Base-by-base conservation (phyloP, 1,140 invertebrate species). In the Heliconius himera region DNA sequence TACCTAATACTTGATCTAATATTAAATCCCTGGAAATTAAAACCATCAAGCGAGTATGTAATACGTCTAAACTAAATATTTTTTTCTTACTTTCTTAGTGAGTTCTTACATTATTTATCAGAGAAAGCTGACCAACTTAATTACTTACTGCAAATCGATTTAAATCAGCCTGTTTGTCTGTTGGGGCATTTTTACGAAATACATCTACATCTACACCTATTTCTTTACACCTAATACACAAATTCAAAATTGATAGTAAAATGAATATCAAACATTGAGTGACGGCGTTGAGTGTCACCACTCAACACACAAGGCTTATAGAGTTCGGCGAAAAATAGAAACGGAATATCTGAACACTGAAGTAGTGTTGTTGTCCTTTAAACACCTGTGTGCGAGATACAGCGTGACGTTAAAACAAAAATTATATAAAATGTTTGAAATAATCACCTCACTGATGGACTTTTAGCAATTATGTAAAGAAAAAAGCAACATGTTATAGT, bases 91-190 rank as follows among this genome's bases (percentile, higher is more conserved):
- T 66, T 66, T 66, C 22, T 66, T 66, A 66, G 56, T 60, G n/a
- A 29, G 26, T 66, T 26, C 60, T 66, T 66, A 66, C 60, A 66
- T 66, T 66, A 66, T 66, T 66, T 66, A 66, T 66, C 60, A 66
- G 60, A 66, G 60, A 66, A 66, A 66, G 60, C 26, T 66, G 22
- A 29, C 22, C 60, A 26, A 66, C 60, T 29, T 66, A 60, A 60
- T 60, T 60, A 60, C 13, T 66, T 29, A 66, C 26, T 13, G 22
- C 26, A 66, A 66, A 29, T 66, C 22, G 26, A 66, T 66, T 60
- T 29, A 11, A 66, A 66, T 29, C 60, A 60, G 22, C 22, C n/a
- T 11, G 20, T 22, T n/a, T 0, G 56, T 60, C 22, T 22, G 22
- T 60, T 60, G 22, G n/a, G 22, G 22, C 41, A 46, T 46, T 46